A percentile compares a stretch with the other conserved stretches of the same genome.
Evolutionary conservation across 2,888 invertebrate genomes (phyloP).

Genomic region (Hydroisotoma schaefferi): DNA sequence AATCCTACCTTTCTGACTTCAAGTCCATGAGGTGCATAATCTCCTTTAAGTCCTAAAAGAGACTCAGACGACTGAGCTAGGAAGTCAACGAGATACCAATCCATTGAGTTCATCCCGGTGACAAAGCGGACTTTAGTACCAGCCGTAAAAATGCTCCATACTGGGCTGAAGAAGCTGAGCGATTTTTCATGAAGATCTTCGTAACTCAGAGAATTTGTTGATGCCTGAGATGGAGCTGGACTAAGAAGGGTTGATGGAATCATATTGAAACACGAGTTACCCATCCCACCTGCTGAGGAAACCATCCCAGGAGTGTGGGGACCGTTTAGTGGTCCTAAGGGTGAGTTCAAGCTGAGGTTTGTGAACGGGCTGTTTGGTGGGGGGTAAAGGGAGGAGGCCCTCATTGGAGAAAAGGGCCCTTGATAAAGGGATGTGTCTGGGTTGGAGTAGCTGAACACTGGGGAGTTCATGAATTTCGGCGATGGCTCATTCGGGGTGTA

Average conservation of each 20-base stretch:
- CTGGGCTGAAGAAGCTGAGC: conserved; percentile 51
- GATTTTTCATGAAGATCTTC: conserved; percentile 49
- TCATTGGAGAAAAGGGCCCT: conserved; percentile 47
- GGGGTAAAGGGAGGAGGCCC: conserved; percentile 42
- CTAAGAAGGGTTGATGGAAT: conserved; percentile 49
- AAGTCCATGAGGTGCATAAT: conserved; percentile 51
- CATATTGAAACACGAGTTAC: conserved; percentile 42
- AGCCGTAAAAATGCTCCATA: conserved; percentile 54
- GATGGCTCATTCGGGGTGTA: conserved; percentile 48
- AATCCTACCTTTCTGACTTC: conserved; percentile 49
- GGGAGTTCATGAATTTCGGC: conserved; percentile 48
- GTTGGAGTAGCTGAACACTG: conserved; percentile 46
- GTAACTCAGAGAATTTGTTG: conserved; percentile 50
- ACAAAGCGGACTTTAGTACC: conserved; percentile 47
- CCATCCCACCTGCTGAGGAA: conserved; percentile 22
- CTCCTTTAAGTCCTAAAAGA: conserved; percentile 38
- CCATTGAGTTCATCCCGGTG: conserved; percentile 44
- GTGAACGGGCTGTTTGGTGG: conserved; percentile 45
- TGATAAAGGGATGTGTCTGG: conserved; percentile 46
- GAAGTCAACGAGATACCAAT: conserved; percentile 45
- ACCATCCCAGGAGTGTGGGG: conserved; percentile 24
- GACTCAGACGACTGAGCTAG: conserved; percentile 41
- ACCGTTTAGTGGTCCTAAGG: conserved; percentile 21
- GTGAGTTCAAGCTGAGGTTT: conserved; percentile 41
- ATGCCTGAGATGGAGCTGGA: conserved; percentile 50